These are phyloP conservation scores for Cosmopolites sordidus DNA, from an alignment of 2,888 invertebrate species.

Conservation along the genomic window DNA sequence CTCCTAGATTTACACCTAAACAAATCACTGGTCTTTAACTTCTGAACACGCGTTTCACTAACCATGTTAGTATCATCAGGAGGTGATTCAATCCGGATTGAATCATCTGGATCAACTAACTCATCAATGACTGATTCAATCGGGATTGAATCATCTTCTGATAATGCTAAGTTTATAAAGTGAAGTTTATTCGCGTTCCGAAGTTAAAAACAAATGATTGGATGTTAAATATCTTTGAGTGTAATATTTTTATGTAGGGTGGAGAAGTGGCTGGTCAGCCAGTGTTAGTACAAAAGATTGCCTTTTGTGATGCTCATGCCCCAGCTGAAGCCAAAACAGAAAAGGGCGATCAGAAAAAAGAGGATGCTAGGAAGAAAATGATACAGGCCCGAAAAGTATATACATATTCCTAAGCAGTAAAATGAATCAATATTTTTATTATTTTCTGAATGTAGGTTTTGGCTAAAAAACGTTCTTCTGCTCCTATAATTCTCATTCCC, in stretches of 20 bases:
- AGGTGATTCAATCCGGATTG: too few species aligned
- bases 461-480: conserved; percentile 83
- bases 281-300: conserved; percentile 88
- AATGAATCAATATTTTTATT: too few species aligned
- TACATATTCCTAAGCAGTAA: background rate
- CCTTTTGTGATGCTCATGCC: conserved; percentile 93
- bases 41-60: too few species aligned
- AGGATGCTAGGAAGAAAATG: conserved; percentile 75
- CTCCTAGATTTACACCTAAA: too few species aligned
- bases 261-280: conserved; percentile 54
- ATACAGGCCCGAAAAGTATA: conserved; percentile 65
- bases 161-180: too few species aligned
- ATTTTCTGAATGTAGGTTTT: conserved; percentile 48
- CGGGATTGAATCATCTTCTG: too few species aligned
- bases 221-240: background rate
- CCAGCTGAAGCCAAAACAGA: conserved; percentile 57
- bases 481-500: conserved; percentile 89
- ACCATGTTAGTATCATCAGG: too few species aligned
- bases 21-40: too few species aligned
- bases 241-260: conserved; percentile 10
- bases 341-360: conserved; percentile 47
- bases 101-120: too few species aligned
- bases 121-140: too few species aligned
- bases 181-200: too few species aligned
- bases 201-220: too few species aligned